These are phyloP conservation scores for Phyllostomus discolor DNA, from an alignment of 2,113 vertebrate species.

Conservation along the genomic window DNA sequence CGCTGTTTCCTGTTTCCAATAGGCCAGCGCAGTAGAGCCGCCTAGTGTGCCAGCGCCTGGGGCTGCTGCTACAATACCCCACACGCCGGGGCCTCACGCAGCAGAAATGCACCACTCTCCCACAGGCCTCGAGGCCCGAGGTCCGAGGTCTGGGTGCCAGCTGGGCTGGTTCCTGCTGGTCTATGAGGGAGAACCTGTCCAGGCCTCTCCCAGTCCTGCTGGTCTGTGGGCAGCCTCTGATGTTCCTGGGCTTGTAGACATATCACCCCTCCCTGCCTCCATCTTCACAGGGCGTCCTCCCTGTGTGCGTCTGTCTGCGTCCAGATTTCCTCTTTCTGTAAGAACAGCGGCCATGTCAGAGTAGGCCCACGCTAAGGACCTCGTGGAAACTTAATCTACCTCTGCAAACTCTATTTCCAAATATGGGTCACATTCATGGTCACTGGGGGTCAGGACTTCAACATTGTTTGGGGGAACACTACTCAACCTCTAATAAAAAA, in stretches of 20 bases:
- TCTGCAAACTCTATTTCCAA: background rate
- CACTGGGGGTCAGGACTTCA: background rate
- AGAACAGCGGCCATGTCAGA: background rate
- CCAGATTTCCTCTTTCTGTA: background rate
- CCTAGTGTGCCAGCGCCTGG: background rate
- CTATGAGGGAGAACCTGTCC: background rate
- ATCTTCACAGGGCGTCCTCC: rapidly evolving
- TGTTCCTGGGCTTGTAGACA: rapidly evolving
- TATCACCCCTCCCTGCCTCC: rapidly evolving
- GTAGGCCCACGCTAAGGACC: background rate
- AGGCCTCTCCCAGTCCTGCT: background rate
- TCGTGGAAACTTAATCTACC: background rate
- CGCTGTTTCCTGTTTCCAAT: background rate
- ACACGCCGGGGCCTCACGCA: rapidly evolving
- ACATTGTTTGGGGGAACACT: background rate
- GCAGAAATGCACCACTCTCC: background rate
- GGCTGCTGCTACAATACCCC: background rate
- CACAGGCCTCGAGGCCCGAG: background rate
- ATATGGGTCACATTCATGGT: background rate
- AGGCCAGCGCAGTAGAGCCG: background rate
- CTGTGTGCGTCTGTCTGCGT: rapidly evolving
- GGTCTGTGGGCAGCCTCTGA: too few relatives aligned
- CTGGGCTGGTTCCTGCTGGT: background rate
- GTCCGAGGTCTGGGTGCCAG: background rate
- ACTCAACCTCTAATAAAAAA: background rate